Evolutionary conservation across 2,888 invertebrate species (phyloP).

Genomic region (Drosophila yooni): DNA sequence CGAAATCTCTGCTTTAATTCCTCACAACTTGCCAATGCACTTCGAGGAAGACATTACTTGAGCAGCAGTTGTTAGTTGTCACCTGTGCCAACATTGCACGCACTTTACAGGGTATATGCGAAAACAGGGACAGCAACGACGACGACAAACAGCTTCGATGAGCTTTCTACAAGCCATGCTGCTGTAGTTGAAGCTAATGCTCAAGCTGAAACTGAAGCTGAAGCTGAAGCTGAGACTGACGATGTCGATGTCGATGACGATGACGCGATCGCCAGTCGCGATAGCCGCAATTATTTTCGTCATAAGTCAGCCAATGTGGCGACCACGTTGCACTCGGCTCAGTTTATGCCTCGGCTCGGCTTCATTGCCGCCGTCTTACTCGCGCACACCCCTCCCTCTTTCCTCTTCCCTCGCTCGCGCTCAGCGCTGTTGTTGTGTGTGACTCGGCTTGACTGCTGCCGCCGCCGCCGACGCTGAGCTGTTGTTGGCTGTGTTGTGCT

Average conservation of each 20-base stretch:
- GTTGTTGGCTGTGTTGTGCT: constrained; percentile 52
- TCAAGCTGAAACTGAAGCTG: constrained; percentile 3
- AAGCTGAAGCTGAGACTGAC: constrained; percentile 6
- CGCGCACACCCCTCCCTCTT: background rate
- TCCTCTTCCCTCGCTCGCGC: background rate
- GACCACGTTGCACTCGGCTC: constrained; percentile 66
- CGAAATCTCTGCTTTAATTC: background rate
- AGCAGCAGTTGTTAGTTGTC: background rate
- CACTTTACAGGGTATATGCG: constrained; percentile 25
- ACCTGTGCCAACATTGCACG: background rate
- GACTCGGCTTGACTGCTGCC: constrained; percentile 33
- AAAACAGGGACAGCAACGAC: constrained; percentile 24
- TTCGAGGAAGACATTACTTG: background rate
- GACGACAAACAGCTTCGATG: constrained; percentile 29
- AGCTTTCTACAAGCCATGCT: constrained; percentile 58
- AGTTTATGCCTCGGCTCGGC: constrained; percentile 6
- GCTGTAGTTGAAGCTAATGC: constrained; percentile 14
- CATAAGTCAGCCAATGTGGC: constrained; percentile 81
- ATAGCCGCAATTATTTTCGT: constrained; percentile 79
- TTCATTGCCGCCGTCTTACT: background rate
- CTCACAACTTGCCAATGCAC: background rate
- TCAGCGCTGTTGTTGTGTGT: constrained; percentile 22
- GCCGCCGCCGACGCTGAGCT: constrained; percentile 42
- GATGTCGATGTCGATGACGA: constrained; percentile 61
- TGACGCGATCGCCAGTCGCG: constrained; percentile 77